phyloP scores from a whole-genome alignment of 2,888 invertebrate genomes.

The Ashinkailepas kermadecensis region DNA sequence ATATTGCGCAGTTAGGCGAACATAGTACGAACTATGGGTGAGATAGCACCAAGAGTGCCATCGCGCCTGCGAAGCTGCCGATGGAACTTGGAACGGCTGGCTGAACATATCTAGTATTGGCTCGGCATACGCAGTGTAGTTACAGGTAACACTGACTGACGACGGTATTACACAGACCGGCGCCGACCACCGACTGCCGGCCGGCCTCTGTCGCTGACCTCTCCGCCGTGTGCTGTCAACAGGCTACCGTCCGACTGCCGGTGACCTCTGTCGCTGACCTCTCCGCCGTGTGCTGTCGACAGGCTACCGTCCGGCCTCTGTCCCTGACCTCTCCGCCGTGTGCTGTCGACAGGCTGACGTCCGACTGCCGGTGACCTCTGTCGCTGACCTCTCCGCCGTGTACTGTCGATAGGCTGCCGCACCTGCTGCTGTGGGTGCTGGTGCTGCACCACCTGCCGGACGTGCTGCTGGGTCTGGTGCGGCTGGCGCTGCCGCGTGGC shows the following conservation, averaged over 20 bases:
- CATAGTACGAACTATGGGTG: too few species aligned
- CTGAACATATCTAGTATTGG: too few species aligned
- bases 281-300: too few species aligned
- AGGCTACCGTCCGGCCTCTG: not conserved
- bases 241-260: not conserved
- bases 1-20: too few species aligned
- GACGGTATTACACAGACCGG: too few species aligned
- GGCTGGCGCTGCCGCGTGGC: not conserved
- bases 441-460: conserved; percentile 1
- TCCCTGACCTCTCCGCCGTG: not conserved
- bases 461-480: not conserved
- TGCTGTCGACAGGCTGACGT: not conserved
- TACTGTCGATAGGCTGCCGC: not conserved
- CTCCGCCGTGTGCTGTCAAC: not conserved
- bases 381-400: not conserved
- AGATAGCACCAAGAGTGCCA: too few species aligned
- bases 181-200: too few species aligned
- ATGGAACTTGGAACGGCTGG: too few species aligned
- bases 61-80: too few species aligned
- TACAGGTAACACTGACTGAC: too few species aligned
- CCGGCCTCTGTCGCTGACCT: not conserved
- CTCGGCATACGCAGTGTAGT: too few species aligned
- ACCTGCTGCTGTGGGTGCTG: conserved; percentile 7
- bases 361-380: not conserved
- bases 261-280: not conserved